Evolutionary conservation across 2,797 vertebrate species (phyloP), one percentile per base, ranked within the genome.

Genomic region (Jordanella pulchra): DNA sequence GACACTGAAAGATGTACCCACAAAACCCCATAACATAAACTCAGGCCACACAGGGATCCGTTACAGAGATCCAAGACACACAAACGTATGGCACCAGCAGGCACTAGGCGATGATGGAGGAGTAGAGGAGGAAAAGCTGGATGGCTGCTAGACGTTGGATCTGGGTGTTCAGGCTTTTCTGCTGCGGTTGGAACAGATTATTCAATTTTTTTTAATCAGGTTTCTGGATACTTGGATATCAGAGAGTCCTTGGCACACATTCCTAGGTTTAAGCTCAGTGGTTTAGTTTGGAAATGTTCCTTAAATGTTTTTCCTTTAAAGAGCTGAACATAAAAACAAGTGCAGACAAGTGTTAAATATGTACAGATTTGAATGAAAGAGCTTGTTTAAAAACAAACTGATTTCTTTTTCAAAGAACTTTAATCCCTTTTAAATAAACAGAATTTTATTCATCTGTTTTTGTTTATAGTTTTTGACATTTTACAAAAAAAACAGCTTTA

Each of bases 11-110:
- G 48, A 71, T 35, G 28, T n/a, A 6, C 30, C 85, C 84, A 76
- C 79, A 81, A 77, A 65, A 75, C 76, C 80, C 50, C 54, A n/a
- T 2, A 69, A 68, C 42, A 14, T 66, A 85, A 72, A 76, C 66
- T 51, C 53, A 53, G 82, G 51, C 30, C 13, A 53, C 79, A 72
- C 73, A 70, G 39, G 65, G 53, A 71, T n/a, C 63, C 1, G 3
- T 39, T 39, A 39, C 3, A 70, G 39, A 67, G 56, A 71, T n/a
- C 63, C 1, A 5, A 32, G 71, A 71, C 76, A 78, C 53, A 55
- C 39, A 82, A 47, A 11, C 21, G n/a, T 4, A 56, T 25, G 39
- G 76, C 65, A 75, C 39, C 68, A 23, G n/a, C 12, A 69, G 32
- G 77, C 53, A 48, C 69, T 12, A 17, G 1, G 76, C 5, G 69